A percentile compares a stretch with the other conserved stretches of the same genome.
Conservation (phyloP, 2,113 vertebrate genomes). For the Neogobius melanostomus region DNA sequence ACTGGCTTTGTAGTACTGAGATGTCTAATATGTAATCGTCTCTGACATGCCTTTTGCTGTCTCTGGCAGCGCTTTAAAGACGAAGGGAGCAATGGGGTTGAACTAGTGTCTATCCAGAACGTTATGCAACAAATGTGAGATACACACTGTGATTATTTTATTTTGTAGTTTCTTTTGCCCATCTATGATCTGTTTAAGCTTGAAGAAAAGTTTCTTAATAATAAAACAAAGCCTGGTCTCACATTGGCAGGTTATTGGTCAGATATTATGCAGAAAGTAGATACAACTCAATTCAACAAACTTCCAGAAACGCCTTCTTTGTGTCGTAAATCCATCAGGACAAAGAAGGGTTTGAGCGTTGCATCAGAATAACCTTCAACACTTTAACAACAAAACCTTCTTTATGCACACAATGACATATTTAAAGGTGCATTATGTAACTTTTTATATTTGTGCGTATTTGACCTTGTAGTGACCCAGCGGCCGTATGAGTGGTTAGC, state of each 20-base stretch:
- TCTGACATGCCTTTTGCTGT: conserved; percentile 44
- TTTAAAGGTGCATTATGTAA: too few relatives aligned
- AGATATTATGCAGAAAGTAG: background rate
- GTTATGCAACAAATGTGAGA: conserved; percentile 23
- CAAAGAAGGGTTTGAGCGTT: too few relatives aligned
- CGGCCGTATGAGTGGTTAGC: too few relatives aligned
- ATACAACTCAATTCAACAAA: background rate
- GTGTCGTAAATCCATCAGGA: too few relatives aligned
- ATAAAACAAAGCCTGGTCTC: background rate
- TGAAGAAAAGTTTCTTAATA: background rate
- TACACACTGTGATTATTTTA: conserved; percentile 11
- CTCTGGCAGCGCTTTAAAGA: conserved; percentile 31
- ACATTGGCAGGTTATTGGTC: background rate
- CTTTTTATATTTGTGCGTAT: too few relatives aligned
- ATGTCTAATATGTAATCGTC: conserved; percentile 48
- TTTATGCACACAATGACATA: too few relatives aligned
- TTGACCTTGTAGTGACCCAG: too few relatives aligned
- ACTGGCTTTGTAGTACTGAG: conserved; percentile 39
- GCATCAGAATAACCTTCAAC: too few relatives aligned
- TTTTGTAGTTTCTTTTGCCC: background rate
- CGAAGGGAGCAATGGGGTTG: conserved; percentile 21
- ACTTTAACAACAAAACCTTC: too few relatives aligned
- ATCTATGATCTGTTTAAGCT: background rate
- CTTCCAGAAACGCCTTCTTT: background rate
- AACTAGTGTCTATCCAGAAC: conserved; percentile 22